Conservation (phyloP, 1,140 invertebrate species). For the honey bee (Apis mellifera) region DNA sequence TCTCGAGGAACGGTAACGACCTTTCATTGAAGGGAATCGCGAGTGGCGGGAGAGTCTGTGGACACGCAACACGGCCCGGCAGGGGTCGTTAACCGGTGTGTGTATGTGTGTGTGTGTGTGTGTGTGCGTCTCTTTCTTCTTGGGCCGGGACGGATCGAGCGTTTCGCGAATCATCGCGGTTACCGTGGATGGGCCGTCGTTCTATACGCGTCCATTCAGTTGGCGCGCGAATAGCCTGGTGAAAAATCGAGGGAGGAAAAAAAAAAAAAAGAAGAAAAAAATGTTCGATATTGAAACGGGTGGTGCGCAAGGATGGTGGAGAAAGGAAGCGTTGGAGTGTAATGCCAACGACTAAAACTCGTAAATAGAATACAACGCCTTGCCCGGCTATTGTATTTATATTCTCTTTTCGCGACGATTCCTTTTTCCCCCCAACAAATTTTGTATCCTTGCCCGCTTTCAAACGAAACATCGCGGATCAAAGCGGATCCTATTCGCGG, state of each 20-base stretch:
- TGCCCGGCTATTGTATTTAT: constrained; percentile 13
- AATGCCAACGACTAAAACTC: constrained; percentile 10
- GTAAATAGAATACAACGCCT: constrained; percentile 29
- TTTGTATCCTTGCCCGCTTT: constrained; percentile 12
- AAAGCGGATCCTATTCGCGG: background rate
- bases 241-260: constrained; percentile 29
- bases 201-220: background rate
- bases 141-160: background rate
- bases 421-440: constrained; percentile 27
- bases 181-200: background rate
- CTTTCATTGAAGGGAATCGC: background rate
- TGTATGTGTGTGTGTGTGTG: background rate
- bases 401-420: constrained; percentile 42
- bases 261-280: background rate
- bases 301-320: background rate
- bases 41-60: background rate
- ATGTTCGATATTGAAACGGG: constrained; percentile 31
- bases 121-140: constrained; percentile 6
- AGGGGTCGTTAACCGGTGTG: constrained; percentile 28
- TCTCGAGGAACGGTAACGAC: background rate
- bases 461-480: background rate
- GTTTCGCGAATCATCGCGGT: constrained; percentile 4
- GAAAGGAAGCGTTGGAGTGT: constrained; percentile 25
- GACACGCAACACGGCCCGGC: background rate
- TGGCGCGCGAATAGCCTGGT: background rate